Evolutionary conservation across 2,888 invertebrate genomes (phyloP), one percentile per base, ranked within the genome.

Genomic region (Euplexia lucipara): DNA sequence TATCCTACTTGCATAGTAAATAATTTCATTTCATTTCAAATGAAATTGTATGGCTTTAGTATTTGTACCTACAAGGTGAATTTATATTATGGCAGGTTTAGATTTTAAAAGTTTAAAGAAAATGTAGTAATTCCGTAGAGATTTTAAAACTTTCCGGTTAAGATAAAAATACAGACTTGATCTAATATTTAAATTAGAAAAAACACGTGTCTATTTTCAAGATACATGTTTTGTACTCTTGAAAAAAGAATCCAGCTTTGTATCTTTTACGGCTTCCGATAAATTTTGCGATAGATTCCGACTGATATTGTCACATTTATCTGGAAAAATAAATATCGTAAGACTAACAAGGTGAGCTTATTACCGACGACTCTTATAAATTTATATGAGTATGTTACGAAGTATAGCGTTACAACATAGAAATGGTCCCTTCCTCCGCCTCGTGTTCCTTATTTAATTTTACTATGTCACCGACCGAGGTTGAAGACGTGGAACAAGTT

Each of bases 311-410:
- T 51, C 16, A 56, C 45, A 58, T 54, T 10, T 57, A 41, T 59
- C 63, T 39, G 51, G 63, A 69, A 56, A 63, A 63, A 64, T 57
- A 44, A 49, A 60, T 58, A 9, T 76, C 58, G 44, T 54, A 52
- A 47, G 48, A 57, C 72, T 71, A 58, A 56, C 59, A 71, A 76
- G 59, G 56, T 45, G 12, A 47, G 47, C 16, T 57, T 70, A 61
- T 56, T 69, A 53, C 52, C 32, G 45, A 26, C 12, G 54, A 35
- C 37, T 65, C 53, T 39, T 57, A 70, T 70, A 75, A 58, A 75
- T 75, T 58, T 66, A 67, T 67, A 67, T 47, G 58, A 34, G 35
- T 39, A 60, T 57, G 52, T 75, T 57, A 71, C 52, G 53, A 18
- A 10, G 35, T 56, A 59, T 75, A 63, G 57, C 48, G 35, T 52